These are phyloP conservation scores for Argyrosomus japonicus DNA, from an alignment of 2,113 vertebrate genomes.

Conservation along the genomic window DNA sequence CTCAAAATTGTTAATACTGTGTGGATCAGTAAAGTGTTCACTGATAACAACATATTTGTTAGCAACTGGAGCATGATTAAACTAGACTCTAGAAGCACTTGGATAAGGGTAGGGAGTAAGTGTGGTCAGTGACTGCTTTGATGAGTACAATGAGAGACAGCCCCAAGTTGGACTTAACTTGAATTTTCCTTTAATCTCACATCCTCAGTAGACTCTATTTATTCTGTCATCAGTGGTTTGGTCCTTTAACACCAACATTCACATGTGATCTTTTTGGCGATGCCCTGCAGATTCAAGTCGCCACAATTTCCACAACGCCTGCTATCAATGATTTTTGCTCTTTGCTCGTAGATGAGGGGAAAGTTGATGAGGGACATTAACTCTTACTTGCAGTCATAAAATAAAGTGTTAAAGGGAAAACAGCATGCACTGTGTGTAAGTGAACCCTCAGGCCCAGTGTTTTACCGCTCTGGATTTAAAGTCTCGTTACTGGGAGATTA, in stretches of 20 bases:
- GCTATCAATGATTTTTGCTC: neutral
- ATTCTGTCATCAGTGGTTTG: neutral
- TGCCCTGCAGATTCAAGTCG: neutral
- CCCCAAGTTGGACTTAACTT: no score
- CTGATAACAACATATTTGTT: neutral
- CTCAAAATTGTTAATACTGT: neutral
- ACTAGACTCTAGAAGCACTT: neutral
- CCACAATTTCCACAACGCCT: neutral
- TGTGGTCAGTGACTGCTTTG: neutral
- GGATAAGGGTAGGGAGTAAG: neutral
- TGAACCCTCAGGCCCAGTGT: conserved; percentile 56
- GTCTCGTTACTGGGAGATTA: conserved; percentile 85
- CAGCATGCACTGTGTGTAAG: conserved; percentile 48
- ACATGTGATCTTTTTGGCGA: neutral
- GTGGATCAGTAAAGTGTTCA: neutral
- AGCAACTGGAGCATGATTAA: neutral
- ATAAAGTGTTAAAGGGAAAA: conserved; percentile 70
- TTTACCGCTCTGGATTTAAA: conserved; percentile 75
- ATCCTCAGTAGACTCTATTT: neutral
- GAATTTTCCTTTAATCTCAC: neutral
- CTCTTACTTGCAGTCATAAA: conserved; percentile 82
- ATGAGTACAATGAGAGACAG: neutral
- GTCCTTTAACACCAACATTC: neutral
- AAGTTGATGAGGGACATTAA: conserved; percentile 68
- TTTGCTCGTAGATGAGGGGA: conserved; percentile 48